Evolutionary conservation across 2,888 invertebrate species (phyloP).

Genomic region (Corythucha ciliata): DNA sequence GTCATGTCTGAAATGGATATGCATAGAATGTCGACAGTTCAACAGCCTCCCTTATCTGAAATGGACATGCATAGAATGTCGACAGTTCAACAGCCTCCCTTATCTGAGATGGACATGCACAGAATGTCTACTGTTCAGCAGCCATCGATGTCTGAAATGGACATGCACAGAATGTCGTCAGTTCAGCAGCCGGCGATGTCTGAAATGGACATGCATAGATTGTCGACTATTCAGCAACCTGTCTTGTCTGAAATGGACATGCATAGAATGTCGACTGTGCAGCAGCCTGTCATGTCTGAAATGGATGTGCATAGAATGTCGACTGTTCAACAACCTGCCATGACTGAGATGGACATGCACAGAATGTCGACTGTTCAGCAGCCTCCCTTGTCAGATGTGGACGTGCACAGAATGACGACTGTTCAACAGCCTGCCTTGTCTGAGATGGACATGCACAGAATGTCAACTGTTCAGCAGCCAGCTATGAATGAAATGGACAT

Average conservation of each 20-base stretch:
- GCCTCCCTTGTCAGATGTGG: not conserved
- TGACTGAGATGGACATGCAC: conserved; percentile 4
- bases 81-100: conserved; percentile 19
- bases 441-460: conserved; percentile 18
- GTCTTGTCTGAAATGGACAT: conserved; percentile 17
- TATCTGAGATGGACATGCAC: conserved; percentile 9
- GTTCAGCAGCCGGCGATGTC: conserved; percentile 2
- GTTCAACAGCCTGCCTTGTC: conserved; percentile 10
- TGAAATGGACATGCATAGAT: conserved; percentile 18
- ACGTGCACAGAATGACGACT: not conserved
- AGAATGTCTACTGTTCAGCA: conserved; percentile 13
- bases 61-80: conserved; percentile 17
- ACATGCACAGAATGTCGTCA: conserved; percentile 11
- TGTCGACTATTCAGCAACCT: conserved; percentile 25
- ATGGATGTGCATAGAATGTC: conserved; percentile 15
- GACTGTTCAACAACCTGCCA: conserved; percentile 13
- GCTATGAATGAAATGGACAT: conserved; percentile 9
- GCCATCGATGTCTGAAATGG: conserved; percentile 6
- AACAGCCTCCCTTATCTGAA: conserved; percentile 7
- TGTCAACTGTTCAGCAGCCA: conserved; percentile 23
- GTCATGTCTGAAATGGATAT: conserved; percentile 12
- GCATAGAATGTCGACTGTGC: conserved; percentile 19
- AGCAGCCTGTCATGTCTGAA: conserved; percentile 17
- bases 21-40: conserved; percentile 12
- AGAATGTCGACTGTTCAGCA: conserved; percentile 15